A percentile compares a stretch with the other conserved stretches of the same genome.
Conservation (phyloP, 2,797 vertebrate genomes). For the Oreonectes daqikongensis region DNA sequence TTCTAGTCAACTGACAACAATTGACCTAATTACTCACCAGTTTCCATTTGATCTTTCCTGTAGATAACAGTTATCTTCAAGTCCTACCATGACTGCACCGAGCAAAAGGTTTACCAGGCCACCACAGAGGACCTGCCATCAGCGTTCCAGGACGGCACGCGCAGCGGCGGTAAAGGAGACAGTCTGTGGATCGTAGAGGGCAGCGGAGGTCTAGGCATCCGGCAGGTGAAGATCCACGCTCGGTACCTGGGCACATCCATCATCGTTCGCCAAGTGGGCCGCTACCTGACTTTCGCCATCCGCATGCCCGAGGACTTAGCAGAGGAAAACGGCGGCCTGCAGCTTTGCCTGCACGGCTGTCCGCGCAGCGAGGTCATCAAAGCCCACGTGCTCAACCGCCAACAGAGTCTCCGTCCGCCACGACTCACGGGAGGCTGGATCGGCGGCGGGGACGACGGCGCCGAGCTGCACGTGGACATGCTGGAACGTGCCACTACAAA, state of each 20-base stretch:
- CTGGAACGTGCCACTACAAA: slow-evolving; percentile 79
- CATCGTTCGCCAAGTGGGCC: slow-evolving; percentile 80
- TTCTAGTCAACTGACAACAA: too few species aligned
- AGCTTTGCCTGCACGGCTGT: slow-evolving; percentile 83
- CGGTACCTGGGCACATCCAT: slow-evolving; percentile 81
- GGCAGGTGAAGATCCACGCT: slow-evolving; percentile 82
- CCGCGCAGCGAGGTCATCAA: slow-evolving; percentile 83
- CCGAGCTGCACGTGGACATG: slow-evolving; percentile 67
- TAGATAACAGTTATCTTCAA: slow-evolving; percentile 87
- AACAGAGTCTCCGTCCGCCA: slow-evolving; percentile 68
- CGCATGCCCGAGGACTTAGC: slow-evolving; percentile 82
- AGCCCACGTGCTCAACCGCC: slow-evolving; percentile 76
- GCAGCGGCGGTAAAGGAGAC: slow-evolving; percentile 73
- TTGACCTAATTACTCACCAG: not conserved
- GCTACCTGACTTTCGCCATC: slow-evolving; percentile 85
- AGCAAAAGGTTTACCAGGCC: slow-evolving; percentile 86
- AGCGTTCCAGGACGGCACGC: slow-evolving; percentile 81
- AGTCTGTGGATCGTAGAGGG: slow-evolving; percentile 78
- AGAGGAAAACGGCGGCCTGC: slow-evolving; percentile 76
- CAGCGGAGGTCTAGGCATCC: slow-evolving; percentile 66
- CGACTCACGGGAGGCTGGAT: slow-evolving; percentile 52
- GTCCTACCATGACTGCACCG: slow-evolving; percentile 80
- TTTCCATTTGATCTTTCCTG: slow-evolving; percentile 1
- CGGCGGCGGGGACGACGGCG: slow-evolving; percentile 34
- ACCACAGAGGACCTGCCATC: slow-evolving; percentile 80